Evolutionary conservation across 2,113 vertebrate species (phyloP), one percentile per base, ranked within the genome.

Genomic region (Xenopus borealis): DNA sequence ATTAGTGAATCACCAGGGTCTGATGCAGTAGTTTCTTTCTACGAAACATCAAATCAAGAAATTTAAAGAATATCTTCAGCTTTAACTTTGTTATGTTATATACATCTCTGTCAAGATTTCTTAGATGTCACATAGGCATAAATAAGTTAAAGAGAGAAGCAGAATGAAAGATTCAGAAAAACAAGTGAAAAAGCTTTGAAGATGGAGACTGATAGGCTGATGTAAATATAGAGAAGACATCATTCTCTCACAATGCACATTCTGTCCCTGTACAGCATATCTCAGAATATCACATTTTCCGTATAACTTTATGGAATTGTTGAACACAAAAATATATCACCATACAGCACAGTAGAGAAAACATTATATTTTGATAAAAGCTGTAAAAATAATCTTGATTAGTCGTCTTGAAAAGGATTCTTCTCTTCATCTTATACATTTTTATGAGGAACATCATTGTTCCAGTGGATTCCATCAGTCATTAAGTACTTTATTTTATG

Each of bases 161-260:
- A 52, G 46, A 47, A 14, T 16, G 14, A 68, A 27, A 52, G 46
- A 18, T 30, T 30, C 27, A 63, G 5, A n/a, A 46, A 2, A 27
- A 12, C 58, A 65, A 44, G 33, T 12, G 30, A 27, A 5, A 9
- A 65, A 65, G 23, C 63, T 45, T 46, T 44, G 63, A 45, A 65
- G 40, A 7, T 19, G n/a, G 16, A 45, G 9, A 44, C 16, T 11
- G 17, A 18, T 44, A 18, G 17, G 11, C 62, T 17, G 30, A 30
- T 64, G 12, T 65, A 5, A 63, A 65, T 65, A 2, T 46, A 46
- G 14, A 55, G 47, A n/a, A 55, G 14, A n/a, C 63, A 65, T 64
- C 7, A 40, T 18, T 44, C n/a, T 18, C 17, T 65, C 33, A 46
- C 11, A 65, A 45, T 45, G 17, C 40, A 44, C 63, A 45, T 3